Conservation (phyloP, 1,140 invertebrate genomes). For the Nilaparvata lugens region DNA sequence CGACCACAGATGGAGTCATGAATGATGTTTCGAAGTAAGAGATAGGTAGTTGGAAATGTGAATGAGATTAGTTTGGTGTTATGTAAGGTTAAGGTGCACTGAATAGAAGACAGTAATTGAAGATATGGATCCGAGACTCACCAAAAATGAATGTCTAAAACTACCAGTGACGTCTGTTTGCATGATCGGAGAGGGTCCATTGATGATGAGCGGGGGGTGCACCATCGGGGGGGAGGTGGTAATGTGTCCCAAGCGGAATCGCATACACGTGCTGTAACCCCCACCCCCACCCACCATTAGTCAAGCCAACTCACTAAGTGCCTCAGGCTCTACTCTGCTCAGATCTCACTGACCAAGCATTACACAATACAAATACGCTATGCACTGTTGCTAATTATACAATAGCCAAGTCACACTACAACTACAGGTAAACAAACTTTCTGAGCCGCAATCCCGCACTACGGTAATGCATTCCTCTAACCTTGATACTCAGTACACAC, state of each 20-base stretch:
- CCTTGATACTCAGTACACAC: no score
- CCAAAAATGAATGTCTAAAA: background rate
- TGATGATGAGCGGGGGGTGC: slow-evolving; percentile 34
- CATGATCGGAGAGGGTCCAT: slow-evolving; percentile 5
- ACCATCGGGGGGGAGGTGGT: slow-evolving; percentile 35
- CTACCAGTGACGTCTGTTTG: background rate
- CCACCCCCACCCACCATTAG: background rate
- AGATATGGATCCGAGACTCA: background rate
- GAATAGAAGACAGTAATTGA: slow-evolving; percentile 1
- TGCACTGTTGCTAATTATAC: background rate
- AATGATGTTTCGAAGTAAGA: no score
- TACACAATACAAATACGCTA: background rate
- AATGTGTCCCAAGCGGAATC: slow-evolving; percentile 39
- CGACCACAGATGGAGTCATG: no score
- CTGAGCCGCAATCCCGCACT: no score
- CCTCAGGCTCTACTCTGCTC: background rate
- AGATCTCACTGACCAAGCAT: background rate
- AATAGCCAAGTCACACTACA: background rate
- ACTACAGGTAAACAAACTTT: background rate
- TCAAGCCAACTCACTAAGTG: background rate
- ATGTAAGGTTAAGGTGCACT: background rate
- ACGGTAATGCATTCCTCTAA: no score
- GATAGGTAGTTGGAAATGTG: no score
- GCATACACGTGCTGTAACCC: slow-evolving; percentile 41
- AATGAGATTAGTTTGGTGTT: no score